Base-by-base conservation (phyloP, 2,113 vertebrate genomes). In the Sylvilagus bachmani region DNA sequence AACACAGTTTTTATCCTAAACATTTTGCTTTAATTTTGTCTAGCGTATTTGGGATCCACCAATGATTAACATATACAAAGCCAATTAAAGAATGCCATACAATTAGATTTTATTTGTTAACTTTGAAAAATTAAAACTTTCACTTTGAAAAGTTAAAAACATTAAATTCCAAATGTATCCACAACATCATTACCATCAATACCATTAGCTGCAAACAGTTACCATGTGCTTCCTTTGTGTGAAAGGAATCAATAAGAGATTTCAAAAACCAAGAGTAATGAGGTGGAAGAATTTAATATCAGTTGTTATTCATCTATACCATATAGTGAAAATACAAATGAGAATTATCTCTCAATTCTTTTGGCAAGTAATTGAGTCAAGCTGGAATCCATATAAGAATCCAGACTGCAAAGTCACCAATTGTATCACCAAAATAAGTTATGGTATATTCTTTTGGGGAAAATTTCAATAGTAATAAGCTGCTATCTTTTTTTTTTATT, bases 71-170 rank as follows among this genome's bases (percentile, higher is more conserved):
- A 77, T 24, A 11, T 89, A 87, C 13, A 93, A 92, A 66, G 4
- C 19, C 82, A 81, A 53, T 67, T 78, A 88, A 86, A 77, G 7
- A 51, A 82, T 75, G 10, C 0, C 4, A 10, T 85, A n/a, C 88
- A 38, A 75, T 33, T 61, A 84, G 31, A 82, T 55, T 88, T 75
- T 62, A 10, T 91, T 58, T 62, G 24, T 78, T 86, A 64, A 38
- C 61, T 67, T 3, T 89, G 53, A 17, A 58, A 58, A 14, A 58
- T 58, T 58, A 58, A 33, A 14, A 86, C 78, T 93, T 95, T 93
- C 7, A 91, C 53, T 14, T 58, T 74, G 51, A 93, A 89, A 91
- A 75, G 80, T 91, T 53, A 89, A 89, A 44, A 89, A 73, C 16
- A 36, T 90, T 83, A 71, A 75, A 58, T 87, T 86, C 24, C 12